Evolutionary conservation across 2,113 vertebrate genomes (phyloP).

Genomic region (Mohoua ochrocephala): DNA sequence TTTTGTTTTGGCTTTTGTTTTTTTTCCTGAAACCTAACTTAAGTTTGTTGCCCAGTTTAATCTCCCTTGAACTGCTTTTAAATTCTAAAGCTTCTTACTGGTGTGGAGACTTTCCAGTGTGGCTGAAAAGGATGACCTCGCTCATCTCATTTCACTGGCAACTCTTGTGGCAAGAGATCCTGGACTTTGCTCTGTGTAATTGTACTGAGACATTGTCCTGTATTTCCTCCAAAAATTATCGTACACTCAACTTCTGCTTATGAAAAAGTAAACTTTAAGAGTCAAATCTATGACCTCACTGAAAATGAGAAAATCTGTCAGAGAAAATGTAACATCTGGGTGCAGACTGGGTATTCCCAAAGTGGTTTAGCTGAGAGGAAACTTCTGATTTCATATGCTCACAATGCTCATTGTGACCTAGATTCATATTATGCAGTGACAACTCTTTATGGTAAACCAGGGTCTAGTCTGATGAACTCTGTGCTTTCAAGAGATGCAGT

Average conservation of each 20-base stretch:
- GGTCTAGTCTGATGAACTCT: background rate
- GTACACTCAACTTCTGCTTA: background rate
- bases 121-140: background rate
- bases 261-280: background rate
- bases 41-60: background rate
- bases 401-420: background rate
- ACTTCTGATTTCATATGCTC: background rate
- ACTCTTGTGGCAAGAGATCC: background rate
- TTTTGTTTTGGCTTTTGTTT: background rate
- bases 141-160: background rate
- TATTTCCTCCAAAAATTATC: background rate
- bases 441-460: background rate
- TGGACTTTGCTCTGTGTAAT: background rate
- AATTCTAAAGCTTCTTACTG: background rate
- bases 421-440: background rate
- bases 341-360: background rate
- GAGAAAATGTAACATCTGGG: background rate
- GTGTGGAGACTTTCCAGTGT: background rate
- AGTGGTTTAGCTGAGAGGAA: background rate
- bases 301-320: background rate
- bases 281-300: background rate
- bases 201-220: background rate
- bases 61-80: background rate
- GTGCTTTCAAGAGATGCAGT: background rate
- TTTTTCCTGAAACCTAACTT: background rate